A percentile compares a stretch with the other conserved stretches of the same genome.
phyloP scores from a whole-genome alignment of 2,113 vertebrate genomes.

The Noctilio leporinus region DNA sequence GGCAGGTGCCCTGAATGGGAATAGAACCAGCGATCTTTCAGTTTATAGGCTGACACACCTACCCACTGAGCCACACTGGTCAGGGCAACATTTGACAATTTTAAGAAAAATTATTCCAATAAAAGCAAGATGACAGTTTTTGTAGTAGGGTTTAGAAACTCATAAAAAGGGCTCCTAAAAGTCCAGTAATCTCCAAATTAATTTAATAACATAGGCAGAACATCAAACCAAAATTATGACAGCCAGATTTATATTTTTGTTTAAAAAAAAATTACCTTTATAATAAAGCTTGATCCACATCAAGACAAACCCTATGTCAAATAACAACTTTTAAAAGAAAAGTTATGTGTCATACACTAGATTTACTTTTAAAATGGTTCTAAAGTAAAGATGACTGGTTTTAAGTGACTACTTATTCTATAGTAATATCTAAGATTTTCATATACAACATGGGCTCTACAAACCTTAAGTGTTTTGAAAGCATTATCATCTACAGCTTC shows the following conservation, averaged over 20 bases:
- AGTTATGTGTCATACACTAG: not conserved
- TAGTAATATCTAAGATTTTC: not conserved
- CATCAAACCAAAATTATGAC: not conserved
- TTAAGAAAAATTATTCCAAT: slow-evolving; percentile 11
- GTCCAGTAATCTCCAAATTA: not conserved
- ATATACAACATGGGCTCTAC: not conserved
- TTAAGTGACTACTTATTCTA: not conserved
- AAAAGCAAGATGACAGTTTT: not conserved
- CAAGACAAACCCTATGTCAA: not conserved
- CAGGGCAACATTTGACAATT: not conserved
- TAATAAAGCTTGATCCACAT: not conserved
- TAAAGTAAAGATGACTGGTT: not conserved
- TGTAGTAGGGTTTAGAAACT: not conserved
- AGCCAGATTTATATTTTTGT: not conserved
- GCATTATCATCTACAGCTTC: not conserved
- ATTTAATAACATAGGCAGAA: not conserved
- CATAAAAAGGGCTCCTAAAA: not conserved
- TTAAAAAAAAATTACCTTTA: not conserved
- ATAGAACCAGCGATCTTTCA: no score
- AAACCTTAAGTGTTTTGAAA: not conserved
- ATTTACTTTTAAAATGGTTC: not conserved
- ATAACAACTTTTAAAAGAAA: not conserved
- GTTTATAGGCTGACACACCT: no score
- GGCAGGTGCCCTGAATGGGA: no score
- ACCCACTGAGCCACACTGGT: no score